These are phyloP conservation scores for Falco berigora DNA, from an alignment of 2,797 vertebrate genomes.

Conservation along the genomic window DNA sequence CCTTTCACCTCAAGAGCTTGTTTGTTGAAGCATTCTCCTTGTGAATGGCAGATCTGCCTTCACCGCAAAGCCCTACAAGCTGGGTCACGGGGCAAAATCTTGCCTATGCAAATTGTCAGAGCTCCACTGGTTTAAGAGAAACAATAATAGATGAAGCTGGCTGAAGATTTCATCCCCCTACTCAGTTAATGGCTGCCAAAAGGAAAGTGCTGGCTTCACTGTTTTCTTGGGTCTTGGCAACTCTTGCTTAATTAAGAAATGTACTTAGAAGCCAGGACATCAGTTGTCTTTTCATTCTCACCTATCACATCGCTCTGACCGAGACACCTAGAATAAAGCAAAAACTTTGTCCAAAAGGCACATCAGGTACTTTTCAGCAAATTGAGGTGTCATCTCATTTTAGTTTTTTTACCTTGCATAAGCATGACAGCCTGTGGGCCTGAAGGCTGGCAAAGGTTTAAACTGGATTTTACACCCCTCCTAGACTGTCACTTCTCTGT, in stretches of 20 bases:
- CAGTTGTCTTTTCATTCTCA: neutral
- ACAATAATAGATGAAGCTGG: neutral
- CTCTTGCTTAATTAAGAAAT: slow-evolving; percentile 26
- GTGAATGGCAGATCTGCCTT: neutral
- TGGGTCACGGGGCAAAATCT: neutral
- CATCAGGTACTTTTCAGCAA: neutral
- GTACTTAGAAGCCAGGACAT: neutral
- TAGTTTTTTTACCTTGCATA: neutral
- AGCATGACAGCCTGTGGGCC: neutral
- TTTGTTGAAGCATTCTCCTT: neutral
- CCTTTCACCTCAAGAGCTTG: neutral
- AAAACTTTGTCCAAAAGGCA: neutral
- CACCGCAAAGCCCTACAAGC: neutral
- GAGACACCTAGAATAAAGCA: neutral
- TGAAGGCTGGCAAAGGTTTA: neutral
- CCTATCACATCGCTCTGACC: neutral
- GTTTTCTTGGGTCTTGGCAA: neutral
- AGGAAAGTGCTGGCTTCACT: neutral
- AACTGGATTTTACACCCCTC: neutral
- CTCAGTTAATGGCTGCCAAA: neutral
- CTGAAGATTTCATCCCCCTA: neutral
- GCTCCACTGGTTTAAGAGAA: neutral
- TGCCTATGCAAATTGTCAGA: neutral
- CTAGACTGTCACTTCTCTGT: neutral
- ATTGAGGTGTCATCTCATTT: neutral